Evolutionary conservation across 2,113 vertebrate species (phyloP), one percentile per base, ranked within the genome.

Genomic region (Pteruthius melanotis): DNA sequence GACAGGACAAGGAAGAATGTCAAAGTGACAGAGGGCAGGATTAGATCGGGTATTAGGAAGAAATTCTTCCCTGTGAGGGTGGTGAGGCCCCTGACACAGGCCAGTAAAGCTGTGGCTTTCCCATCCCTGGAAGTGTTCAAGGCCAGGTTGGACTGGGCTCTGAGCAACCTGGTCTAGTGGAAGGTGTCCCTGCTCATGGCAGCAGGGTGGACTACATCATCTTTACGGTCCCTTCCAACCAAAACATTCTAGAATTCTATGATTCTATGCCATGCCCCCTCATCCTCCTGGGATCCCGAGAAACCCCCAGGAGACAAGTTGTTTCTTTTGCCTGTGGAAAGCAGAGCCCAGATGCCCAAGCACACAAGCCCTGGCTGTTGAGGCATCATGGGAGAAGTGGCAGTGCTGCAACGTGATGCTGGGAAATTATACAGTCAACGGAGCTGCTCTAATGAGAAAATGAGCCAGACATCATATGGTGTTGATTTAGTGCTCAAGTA

Each of bases 331-430:
- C 20, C 22, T 12, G 15, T 22, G 60, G 11, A 33, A 57, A 66
- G 69, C 50, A 81, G 74, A 70, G 81, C 59, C 50, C 27, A 1
- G 3, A 16, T 60, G 24, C 65, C 80, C 47, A 61, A n/a, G 44
- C 45, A 23, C 8, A 3, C 23, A 7, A 30, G 44, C 2, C 1
- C 54, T 3, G 9, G 63, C 60, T 83, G 78, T 59, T 9, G 20
- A 52, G 52, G 61, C 0, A 0, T 56, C 5, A 1, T 0, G 0
- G 2, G 66, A 13, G 54, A 69, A 75, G 85, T 1, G 22, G 42
- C 77, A 74, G 72, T 8, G 84, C 84, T 87, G 50, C 66, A 35
- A 28, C 0, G 4, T 27, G 44, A 64, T 0, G 2, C 75, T 24
- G 75, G 56, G 85, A 83, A 90, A 90, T 82, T 1, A 45, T 0